These are phyloP conservation scores for Phymastichus coffea DNA, from an alignment of 1,140 invertebrate species.

Conservation along the genomic window DNA sequence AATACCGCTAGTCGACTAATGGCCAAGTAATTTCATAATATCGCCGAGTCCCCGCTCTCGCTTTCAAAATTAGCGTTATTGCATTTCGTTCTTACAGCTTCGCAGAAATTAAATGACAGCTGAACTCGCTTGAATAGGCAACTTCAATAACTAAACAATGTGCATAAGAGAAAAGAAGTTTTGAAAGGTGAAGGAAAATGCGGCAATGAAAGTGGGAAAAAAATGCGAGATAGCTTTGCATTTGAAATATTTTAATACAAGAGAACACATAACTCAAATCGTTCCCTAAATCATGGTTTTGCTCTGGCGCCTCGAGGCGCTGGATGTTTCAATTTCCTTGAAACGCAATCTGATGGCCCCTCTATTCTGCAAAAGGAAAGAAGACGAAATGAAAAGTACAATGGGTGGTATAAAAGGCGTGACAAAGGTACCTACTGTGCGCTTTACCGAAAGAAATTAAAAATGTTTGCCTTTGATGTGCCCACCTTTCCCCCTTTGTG, in stretches of 20 bases:
- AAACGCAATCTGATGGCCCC: conserved; percentile 51
- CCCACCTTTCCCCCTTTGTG: too few species aligned
- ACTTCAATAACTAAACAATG: too few species aligned
- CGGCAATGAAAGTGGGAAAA: conserved; percentile 23
- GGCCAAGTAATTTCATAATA: too few species aligned
- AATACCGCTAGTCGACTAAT: too few species aligned
- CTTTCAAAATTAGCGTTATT: too few species aligned
- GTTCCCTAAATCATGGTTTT: conserved; percentile 53
- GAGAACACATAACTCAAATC: conserved; percentile 53
- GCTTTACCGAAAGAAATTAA: not conserved
- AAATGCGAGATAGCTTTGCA: conserved; percentile 43
- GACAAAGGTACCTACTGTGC: not conserved
- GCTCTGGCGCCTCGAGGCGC: conserved; percentile 44
- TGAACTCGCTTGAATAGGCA: too few species aligned
- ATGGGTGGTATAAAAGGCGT: conserved; percentile 2
- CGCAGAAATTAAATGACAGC: too few species aligned
- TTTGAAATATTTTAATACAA: conserved; percentile 49
- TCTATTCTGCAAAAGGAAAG: conserved; percentile 32
- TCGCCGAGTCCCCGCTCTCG: too few species aligned
- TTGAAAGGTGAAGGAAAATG: not conserved
- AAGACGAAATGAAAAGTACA: conserved; percentile 26
- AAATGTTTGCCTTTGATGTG: not conserved
- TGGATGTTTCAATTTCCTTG: conserved; percentile 58
- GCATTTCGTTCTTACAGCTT: too few species aligned
- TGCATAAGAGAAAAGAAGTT: too few species aligned